Base-by-base conservation (phyloP, 2,797 vertebrate species). In the Gallinago solitaria region DNA sequence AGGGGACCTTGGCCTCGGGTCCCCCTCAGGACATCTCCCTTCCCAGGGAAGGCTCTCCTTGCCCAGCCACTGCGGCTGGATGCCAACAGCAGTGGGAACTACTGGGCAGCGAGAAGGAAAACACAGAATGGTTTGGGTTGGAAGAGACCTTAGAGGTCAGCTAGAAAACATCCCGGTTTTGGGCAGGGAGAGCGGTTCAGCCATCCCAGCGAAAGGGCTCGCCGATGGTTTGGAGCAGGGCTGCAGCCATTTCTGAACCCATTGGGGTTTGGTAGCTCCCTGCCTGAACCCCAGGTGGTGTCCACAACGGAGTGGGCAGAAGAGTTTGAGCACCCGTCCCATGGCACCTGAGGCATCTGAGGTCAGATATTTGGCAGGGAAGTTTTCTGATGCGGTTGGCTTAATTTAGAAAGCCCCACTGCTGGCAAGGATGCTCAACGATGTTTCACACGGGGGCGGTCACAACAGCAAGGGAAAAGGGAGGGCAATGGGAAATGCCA, bases 271-370 rank as follows among this genome's bases (percentile, higher is more conserved):
- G 9, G 50, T 1, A 37, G 21, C 25, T 0, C 4, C n/a, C 48
- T 20, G 4, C 5, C 9, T 0, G 0, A 63, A 65, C 6, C 14
- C 79, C 45, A 16, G 0, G 1, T 0, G 1, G 48, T 64, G 39
- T 28, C 39, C 39, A 21, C 4, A 45, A 39, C 39, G 3, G 30
- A 0, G 0, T 28, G 20, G 20, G 75, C 28, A 32, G 24, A 35
- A 59, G 65, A 75, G 45, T 53, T 9, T 37, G 48, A 85, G n/a
- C 0, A 0, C 21, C 61, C 1, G 1, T 28, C 16, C 1, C 3
- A 57, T 0, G 1, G 70, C 16, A 16, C 68, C 19, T 4, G 0
- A 35, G 60, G 59, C n/a, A n/a, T n/a, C n/a, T n/a, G 11, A 90
- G 59, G 63, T 45, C 54, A 70, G 24, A 21, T 41, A 35, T 20